Evolutionary conservation across 2,888 invertebrate species (phyloP).

Genomic region (Tridacna crocea): DNA sequence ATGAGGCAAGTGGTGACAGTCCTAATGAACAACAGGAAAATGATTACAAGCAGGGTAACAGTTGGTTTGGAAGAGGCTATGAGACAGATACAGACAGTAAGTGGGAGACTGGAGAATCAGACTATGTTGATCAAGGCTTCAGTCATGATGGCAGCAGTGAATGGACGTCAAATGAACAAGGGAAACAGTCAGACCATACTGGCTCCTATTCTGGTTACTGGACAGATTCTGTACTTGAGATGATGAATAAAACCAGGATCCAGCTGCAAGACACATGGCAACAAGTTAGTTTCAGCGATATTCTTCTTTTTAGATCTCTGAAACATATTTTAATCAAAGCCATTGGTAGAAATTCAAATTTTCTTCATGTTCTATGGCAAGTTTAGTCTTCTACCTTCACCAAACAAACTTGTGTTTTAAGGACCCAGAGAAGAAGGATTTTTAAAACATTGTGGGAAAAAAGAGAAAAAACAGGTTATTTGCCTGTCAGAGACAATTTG

Average conservation of each 20-base stretch:
- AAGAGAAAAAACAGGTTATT: no score
- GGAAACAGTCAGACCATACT: background rate
- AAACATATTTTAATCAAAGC: background rate
- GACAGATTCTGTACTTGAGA: slow-evolving; percentile 43
- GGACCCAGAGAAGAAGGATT: no score
- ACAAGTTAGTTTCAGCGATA: slow-evolving; percentile 27
- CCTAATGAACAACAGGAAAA: background rate
- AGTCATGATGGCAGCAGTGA: background rate
- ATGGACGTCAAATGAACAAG: no score
- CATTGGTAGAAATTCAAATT: background rate
- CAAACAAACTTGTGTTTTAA: no score
- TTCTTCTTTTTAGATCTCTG: background rate
- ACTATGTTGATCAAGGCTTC: background rate
- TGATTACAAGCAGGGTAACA: background rate
- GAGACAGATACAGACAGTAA: background rate
- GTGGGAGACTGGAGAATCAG: background rate
- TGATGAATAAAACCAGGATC: slow-evolving; percentile 46
- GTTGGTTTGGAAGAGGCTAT: background rate
- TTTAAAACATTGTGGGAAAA: no score
- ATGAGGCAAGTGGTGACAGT: background rate
- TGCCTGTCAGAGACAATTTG: no score
- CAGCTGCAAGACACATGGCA: slow-evolving; percentile 45
- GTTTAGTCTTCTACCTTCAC: no score
- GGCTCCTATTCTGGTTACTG: background rate
- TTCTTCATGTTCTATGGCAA: background rate